Evolutionary conservation across 2,113 vertebrate genomes (phyloP).

Genomic region (Nicator chloris): DNA sequence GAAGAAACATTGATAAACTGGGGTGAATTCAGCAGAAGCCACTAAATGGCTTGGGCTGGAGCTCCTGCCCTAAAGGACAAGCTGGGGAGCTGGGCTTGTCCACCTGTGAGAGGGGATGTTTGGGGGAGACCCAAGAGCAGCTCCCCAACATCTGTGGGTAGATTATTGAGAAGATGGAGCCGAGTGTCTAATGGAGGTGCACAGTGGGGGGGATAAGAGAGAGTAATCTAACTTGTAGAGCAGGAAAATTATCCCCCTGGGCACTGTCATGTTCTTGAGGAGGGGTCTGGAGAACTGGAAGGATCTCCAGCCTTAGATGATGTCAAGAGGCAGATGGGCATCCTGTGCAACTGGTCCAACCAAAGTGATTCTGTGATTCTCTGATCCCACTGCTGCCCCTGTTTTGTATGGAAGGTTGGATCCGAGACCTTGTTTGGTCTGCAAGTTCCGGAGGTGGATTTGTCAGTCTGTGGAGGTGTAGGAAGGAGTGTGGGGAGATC

Average conservation of each 20-base stretch:
- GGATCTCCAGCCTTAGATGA: not conserved
- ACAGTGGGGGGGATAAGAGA: too few relatives aligned
- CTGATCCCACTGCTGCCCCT: not conserved
- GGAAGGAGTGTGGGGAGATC: not conserved
- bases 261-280: not conserved
- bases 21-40: not conserved
- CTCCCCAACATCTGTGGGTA: rapidly evolving
- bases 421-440: not conserved
- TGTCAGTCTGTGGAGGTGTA: not conserved
- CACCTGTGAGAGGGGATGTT: not conserved
- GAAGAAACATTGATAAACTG: not conserved
- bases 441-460: not conserved
- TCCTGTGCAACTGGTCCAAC: not conserved
- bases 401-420: not conserved
- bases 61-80: not conserved
- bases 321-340: not conserved
- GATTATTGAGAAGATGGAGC: not conserved
- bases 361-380: not conserved
- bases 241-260: not conserved
- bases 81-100: not conserved
- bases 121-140: not conserved
- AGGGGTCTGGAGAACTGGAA: not conserved
- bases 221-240: too few relatives aligned
- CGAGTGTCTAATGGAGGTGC: not conserved
- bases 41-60: not conserved